A percentile compares a stretch with the other conserved stretches of the same genome.
phyloP scores from a whole-genome alignment of 2,797 vertebrate genomes.

The Scarus forsteni region DNA sequence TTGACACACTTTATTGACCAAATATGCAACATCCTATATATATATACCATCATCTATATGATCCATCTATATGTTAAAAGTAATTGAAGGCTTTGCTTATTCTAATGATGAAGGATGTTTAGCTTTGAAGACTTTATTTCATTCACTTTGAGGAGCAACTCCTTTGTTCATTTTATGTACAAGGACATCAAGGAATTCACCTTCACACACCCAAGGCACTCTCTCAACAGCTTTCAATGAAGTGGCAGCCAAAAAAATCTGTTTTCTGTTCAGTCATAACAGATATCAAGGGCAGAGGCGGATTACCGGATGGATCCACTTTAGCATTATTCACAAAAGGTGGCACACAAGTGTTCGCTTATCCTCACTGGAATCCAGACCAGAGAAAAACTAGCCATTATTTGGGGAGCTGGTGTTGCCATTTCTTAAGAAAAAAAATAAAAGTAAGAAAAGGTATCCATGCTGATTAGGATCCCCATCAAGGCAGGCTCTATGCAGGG shows the following conservation, averaged over 20 bases:
- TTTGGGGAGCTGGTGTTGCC: no score
- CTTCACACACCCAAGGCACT: slow-evolving; percentile 10
- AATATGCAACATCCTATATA: slow-evolving; percentile 4
- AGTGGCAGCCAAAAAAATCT: slow-evolving; percentile 18
- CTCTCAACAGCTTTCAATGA: slow-evolving; percentile 13
- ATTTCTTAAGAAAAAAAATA: no score
- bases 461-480: no score
- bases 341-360: slow-evolving; percentile 63
- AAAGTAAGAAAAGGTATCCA: no score
- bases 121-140: not conserved
- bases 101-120: slow-evolving; percentile 6
- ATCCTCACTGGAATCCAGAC: slow-evolving; percentile 53
- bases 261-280: slow-evolving; percentile 42
- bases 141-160: slow-evolving; percentile 7
- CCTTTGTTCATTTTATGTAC: slow-evolving; percentile 22
- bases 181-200: slow-evolving; percentile 24
- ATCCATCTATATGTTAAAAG: slow-evolving; percentile 9
- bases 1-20: slow-evolving; percentile 16
- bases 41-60: slow-evolving; percentile 8
- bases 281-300: slow-evolving; percentile 59
- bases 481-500: no score
- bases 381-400: slow-evolving; percentile 14
- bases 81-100: slow-evolving; percentile 6
- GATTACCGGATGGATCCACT: slow-evolving; percentile 73
- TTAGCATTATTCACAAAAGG: slow-evolving; percentile 62